Base-by-base conservation (phyloP, 2,113 vertebrate genomes). In the Bos indicus region DNA sequence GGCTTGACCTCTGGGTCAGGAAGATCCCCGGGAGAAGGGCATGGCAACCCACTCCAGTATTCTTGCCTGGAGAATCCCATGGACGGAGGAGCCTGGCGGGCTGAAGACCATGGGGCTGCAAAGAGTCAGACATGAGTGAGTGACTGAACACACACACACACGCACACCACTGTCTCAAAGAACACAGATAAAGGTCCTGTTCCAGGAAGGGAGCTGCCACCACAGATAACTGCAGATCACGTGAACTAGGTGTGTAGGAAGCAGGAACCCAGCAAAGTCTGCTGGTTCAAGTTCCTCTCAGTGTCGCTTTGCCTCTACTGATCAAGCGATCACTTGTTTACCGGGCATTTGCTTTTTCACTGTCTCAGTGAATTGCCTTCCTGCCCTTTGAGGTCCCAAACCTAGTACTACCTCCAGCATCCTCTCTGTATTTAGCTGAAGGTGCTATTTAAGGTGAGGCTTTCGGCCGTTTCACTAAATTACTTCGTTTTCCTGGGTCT, bases 171-270 rank as follows among this genome's bases (percentile, higher is more conserved):
- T 71, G n/a, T 26, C 36, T 43, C 2, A 54, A 52, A 54, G 30
- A 82, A 82, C 5, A 33, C 19, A n/a, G 80, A n/a, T n/a, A 7
- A 12, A 82, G 17, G 30, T n/a, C 30, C 80, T 82, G 80, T 23
- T 54, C 5, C 19, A 23, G 48, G 30, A 52, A 54, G 80, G 48
- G 30, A 7, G 80, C 80, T 82, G 5, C 23, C 71, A 7, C 10
- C 5, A 23, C 30, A n/a, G 80, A 21, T 12, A 23, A 12, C 48
- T 52, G 0, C 2, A 23, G 48, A 4, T 13, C 13, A 2, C 1
- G 0, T 12, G 48, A n/a, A 1, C 80, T 2, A 13, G 48, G 17
- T 13, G 17, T 12, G 46, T 2, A 33, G 28, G 5, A 33, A n/a
- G 80, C 16, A 23, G 80, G 30, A 13, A 13, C 80, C 17, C 48